Evolutionary conservation across 2,797 vertebrate genomes (phyloP).

Genomic region (Heliangelus exortis): DNA sequence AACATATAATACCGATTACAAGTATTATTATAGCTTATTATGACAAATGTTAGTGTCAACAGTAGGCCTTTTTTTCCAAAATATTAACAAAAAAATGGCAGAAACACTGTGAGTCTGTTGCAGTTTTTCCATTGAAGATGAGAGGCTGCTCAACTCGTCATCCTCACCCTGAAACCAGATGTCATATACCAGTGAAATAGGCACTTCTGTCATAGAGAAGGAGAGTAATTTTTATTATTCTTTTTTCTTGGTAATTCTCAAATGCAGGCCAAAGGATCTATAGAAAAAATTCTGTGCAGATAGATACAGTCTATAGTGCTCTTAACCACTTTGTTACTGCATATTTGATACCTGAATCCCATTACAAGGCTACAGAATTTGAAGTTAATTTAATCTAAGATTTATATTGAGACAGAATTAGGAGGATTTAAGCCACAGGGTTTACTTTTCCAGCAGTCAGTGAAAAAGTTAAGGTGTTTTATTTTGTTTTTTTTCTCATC

Average conservation of each 20-base stretch:
- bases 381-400: neutral
- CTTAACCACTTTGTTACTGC: rapidly evolving
- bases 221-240: rapidly evolving
- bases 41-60: neutral
- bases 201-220: neutral
- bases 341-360: neutral
- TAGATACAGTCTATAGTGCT: rapidly evolving
- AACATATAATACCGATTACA: neutral
- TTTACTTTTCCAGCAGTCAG: neutral
- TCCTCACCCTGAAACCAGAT: neutral
- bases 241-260: neutral
- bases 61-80: neutral
- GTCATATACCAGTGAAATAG: neutral
- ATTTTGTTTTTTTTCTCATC: neutral
- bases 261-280: neutral
- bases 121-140: neutral
- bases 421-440: neutral
- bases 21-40: neutral
- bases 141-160: neutral
- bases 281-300: neutral
- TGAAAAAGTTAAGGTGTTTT: neutral
- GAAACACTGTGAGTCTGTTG: neutral
- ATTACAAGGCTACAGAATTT: neutral
- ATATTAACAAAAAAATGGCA: neutral
- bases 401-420: neutral